phyloP scores from a whole-genome alignment of 1,140 invertebrate species.

The Scaptomyza montana region DNA sequence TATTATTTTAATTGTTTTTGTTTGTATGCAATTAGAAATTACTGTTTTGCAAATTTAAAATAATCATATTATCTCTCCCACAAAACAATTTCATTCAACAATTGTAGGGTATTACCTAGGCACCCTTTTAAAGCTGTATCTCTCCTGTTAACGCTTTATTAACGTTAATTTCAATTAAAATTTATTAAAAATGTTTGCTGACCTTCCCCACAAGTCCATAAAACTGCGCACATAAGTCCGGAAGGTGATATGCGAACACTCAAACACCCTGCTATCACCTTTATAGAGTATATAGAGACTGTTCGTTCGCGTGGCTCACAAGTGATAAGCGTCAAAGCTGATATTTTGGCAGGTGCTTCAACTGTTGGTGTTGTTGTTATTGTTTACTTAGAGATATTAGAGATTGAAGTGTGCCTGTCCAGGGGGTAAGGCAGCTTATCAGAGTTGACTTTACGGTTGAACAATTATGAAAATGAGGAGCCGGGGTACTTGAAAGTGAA shows the following conservation, averaged over 20 bases:
- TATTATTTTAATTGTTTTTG: too few species aligned
- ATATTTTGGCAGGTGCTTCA: conserved; percentile 27
- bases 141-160: not conserved
- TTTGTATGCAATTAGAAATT: too few species aligned
- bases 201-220: conserved; percentile 7
- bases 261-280: not conserved
- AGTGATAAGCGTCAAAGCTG: conserved; percentile 20
- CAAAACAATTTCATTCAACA: too few species aligned
- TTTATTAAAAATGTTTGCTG: conserved; percentile 30
- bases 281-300: not conserved
- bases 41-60: too few species aligned
- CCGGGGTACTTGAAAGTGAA: not conserved
- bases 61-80: too few species aligned
- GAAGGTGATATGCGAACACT: conserved; percentile 7
- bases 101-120: not conserved
- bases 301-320: conserved; percentile 23
- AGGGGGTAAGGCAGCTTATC: conserved; percentile 33
- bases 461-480: conserved; percentile 9
- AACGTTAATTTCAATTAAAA: conserved; percentile 1
- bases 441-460: not conserved
- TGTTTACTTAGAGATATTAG: conserved; percentile 7
- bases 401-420: not conserved
- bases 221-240: conserved; percentile 31
- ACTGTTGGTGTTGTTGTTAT: conserved; percentile 9
- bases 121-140: not conserved